Percentiles rank a stretch among this genome's conserved stretches.
phyloP scores from a whole-genome alignment of 2,113 vertebrate genomes.

The Daboia siamensis region DNA sequence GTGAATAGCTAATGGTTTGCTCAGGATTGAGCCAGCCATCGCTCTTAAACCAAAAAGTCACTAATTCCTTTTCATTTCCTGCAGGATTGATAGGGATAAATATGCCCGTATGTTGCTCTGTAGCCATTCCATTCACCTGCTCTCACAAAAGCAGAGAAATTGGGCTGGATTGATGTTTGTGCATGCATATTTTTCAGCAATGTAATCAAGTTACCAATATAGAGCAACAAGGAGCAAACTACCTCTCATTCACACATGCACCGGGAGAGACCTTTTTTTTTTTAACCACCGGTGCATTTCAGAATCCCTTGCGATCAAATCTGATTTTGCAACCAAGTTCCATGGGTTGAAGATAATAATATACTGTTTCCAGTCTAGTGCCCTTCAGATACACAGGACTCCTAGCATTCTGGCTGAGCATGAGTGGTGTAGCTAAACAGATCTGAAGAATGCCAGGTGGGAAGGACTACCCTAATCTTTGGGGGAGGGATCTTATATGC shows the following conservation, averaged over 20 bases:
- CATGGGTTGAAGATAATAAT: not conserved
- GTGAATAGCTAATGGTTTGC: not conserved
- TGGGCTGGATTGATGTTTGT: not conserved
- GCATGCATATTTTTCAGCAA: not conserved
- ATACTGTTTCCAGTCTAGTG: not conserved
- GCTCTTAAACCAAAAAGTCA: constrained; percentile 22
- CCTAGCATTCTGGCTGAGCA: not conserved
- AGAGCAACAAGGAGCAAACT: not conserved
- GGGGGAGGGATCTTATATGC: not conserved
- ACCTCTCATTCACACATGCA: not conserved
- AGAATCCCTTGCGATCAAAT: not conserved
- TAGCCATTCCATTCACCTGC: not conserved
- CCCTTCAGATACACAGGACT: not conserved
- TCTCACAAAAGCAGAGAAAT: not conserved
- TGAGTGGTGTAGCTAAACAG: not conserved
- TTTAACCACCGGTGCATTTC: not conserved
- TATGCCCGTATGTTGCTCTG: not conserved
- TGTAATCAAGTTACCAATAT: constrained; percentile 18
- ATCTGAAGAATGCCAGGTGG: not conserved
- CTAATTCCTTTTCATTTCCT: not conserved
- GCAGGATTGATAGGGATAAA: not conserved
- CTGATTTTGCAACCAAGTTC: not conserved
- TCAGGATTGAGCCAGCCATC: not conserved
- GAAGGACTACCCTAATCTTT: not conserved
- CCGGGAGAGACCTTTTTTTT: constrained; percentile 15